Percentiles rank a stretch among this genome's conserved stretches.
phyloP scores from a whole-genome alignment of 37 sponge, comb jelly and placozoan species.

The Axinella damicornis region DNA sequence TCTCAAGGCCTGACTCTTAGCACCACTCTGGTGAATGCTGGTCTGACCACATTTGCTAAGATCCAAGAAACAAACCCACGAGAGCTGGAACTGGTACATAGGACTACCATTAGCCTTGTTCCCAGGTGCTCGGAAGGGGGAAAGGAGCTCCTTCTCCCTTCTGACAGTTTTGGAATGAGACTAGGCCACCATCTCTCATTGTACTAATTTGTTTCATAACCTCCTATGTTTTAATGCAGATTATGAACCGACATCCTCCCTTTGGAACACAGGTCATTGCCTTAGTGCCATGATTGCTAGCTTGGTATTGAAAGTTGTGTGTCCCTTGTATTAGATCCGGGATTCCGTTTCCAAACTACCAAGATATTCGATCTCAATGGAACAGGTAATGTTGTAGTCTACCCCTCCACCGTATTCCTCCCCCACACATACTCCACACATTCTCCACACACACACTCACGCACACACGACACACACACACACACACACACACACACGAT shows the following conservation, averaged over 20 bases:
- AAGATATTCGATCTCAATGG: slow-evolving; percentile 61
- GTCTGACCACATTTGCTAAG: slow-evolving; percentile 83
- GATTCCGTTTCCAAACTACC: slow-evolving; percentile 85
- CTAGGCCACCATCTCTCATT: no score
- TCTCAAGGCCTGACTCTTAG: slow-evolving; percentile 69
- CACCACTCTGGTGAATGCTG: slow-evolving; percentile 97
- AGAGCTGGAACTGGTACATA: slow-evolving; percentile 92
- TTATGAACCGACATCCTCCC: slow-evolving; percentile 92
- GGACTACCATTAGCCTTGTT: no score
- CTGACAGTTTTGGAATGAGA: no score
- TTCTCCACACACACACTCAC: no score
- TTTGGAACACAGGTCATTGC: slow-evolving; percentile 86
- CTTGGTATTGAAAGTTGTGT: neutral
- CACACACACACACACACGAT: neutral
- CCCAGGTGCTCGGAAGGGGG: no score
- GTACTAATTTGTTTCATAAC: no score
- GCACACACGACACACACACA: no score
- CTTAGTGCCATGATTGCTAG: neutral
- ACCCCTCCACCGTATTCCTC: no score
- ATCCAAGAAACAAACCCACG: slow-evolving; percentile 82
- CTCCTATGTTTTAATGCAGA: slow-evolving; percentile 44
- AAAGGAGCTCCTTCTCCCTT: no score
- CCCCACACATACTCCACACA: no score
- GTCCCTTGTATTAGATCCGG: slow-evolving; percentile 44
- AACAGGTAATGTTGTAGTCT: slow-evolving; percentile 54